A percentile compares a stretch with the other conserved stretches of the same genome.
phyloP scores from a whole-genome alignment of 2,888 invertebrate genomes.

The Agrotis segetum region DNA sequence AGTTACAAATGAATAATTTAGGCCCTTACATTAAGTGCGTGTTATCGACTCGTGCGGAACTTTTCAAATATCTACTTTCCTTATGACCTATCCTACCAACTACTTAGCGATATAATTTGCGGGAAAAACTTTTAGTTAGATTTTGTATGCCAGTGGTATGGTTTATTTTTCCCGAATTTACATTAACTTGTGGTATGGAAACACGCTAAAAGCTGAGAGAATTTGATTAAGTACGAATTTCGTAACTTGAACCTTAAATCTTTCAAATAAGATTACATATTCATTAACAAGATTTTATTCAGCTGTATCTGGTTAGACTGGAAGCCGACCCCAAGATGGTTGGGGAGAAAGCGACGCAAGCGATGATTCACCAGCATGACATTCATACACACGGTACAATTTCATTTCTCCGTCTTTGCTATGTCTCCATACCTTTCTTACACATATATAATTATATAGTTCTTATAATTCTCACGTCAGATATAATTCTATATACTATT shows the following conservation, averaged over 20 bases:
- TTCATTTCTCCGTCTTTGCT: slow-evolving; percentile 2
- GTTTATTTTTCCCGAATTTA: slow-evolving; percentile 25
- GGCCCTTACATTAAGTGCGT: slow-evolving; percentile 75
- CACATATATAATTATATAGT: slow-evolving; percentile 57
- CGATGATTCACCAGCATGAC: background rate
- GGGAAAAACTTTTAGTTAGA: slow-evolving; percentile 35
- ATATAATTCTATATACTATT: slow-evolving; percentile 69
- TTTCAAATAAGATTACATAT: slow-evolving; percentile 37
- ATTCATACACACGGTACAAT: slow-evolving; percentile 36
- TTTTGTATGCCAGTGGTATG: slow-evolving; percentile 37
- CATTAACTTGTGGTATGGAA: slow-evolving; percentile 31
- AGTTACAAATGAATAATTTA: slow-evolving; percentile 77
- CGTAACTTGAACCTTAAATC: slow-evolving; percentile 25
- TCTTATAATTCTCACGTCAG: slow-evolving; percentile 68
- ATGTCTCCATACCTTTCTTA: slow-evolving; percentile 45
- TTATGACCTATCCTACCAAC: slow-evolving; percentile 45
- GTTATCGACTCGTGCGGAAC: slow-evolving; percentile 54
- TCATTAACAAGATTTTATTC: no score
- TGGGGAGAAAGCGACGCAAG: no score
- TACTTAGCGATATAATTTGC: slow-evolving; percentile 55
- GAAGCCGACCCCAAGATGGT: no score
- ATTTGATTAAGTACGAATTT: slow-evolving; percentile 9
- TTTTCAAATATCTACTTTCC: slow-evolving; percentile 50
- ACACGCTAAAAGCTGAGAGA: slow-evolving; percentile 40
- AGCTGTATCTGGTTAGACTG: no score